These are phyloP conservation scores for Ophion costatus DNA, from an alignment of 2,888 invertebrate genomes.

Conservation along the genomic window DNA sequence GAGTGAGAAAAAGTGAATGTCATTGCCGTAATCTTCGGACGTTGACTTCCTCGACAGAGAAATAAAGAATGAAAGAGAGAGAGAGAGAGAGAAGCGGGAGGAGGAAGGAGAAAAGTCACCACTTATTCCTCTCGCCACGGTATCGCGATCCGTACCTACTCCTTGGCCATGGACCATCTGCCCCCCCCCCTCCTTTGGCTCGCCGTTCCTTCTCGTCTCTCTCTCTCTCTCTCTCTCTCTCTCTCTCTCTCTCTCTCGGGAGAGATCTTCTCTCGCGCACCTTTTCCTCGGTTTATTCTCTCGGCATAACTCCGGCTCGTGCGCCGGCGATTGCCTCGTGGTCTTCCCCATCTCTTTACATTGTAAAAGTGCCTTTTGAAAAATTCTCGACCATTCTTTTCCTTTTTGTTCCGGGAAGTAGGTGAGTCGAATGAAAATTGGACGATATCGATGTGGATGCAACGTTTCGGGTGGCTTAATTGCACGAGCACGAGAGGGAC, in stretches of 20 bases:
- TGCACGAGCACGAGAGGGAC: background rate
- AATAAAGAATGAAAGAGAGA: constrained; percentile 41
- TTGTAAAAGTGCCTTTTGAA: background rate
- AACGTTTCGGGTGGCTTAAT: background rate
- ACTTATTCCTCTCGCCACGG: constrained; percentile 36
- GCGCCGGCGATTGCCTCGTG: constrained; percentile 52
- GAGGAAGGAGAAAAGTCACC: constrained; percentile 42
- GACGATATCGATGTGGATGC: background rate
- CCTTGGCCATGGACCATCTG: constrained; percentile 61
- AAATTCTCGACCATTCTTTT: background rate
- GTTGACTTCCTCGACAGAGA: constrained; percentile 80
- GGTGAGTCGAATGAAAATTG: background rate
- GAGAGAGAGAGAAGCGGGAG: constrained; percentile 36
- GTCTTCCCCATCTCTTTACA: constrained; percentile 57
- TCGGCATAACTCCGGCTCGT: constrained; percentile 57
- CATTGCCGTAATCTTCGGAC: constrained; percentile 84
- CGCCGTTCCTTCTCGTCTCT: constrained; percentile 8
- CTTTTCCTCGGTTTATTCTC: constrained; percentile 42
- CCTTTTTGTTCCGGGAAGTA: background rate
- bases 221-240: background rate
- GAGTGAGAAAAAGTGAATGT: constrained; percentile 83
- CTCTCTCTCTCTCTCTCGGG: constrained; percentile 6
- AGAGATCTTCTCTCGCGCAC: constrained; percentile 48
- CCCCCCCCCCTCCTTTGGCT: constrained; percentile 25
- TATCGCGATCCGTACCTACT: constrained; percentile 55